Conservation (phyloP, 2,797 vertebrate species). For the Balearica regulorum region DNA sequence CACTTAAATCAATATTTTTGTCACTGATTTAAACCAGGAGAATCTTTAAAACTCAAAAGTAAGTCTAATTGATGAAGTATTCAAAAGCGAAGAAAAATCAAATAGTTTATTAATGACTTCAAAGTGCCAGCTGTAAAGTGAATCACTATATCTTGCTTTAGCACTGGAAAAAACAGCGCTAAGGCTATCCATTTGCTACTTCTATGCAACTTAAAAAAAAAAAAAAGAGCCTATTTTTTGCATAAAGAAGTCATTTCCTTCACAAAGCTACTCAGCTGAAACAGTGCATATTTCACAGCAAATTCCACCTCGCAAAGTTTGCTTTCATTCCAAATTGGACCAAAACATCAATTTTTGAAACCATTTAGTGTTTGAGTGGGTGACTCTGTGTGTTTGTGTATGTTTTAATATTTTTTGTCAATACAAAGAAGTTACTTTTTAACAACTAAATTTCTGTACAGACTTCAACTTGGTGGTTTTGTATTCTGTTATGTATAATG, state of each 20-base stretch:
- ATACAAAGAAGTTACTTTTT: background rate
- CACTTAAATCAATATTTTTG: slow-evolving; percentile 25
- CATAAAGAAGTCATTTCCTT: background rate
- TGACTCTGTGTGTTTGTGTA: background rate
- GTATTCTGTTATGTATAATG: background rate
- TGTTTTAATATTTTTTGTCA: background rate
- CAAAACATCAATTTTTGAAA: background rate
- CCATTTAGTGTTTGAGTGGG: background rate
- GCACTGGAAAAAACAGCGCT: background rate
- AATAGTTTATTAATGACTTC: background rate
- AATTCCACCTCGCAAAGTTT: background rate
- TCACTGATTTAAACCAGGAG: slow-evolving; percentile 30
- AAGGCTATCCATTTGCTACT: background rate
- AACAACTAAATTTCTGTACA: background rate
- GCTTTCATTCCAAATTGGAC: background rate
- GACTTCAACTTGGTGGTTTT: background rate
- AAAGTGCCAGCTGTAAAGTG: background rate
- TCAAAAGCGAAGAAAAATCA: background rate
- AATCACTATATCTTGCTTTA: background rate
- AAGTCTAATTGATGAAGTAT: slow-evolving; percentile 6
- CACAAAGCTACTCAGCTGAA: background rate
- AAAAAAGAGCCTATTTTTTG: background rate
- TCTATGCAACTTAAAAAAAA: background rate
- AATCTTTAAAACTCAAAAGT: slow-evolving; percentile 10
- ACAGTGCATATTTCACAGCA: background rate